Evolutionary conservation across 2,113 vertebrate genomes (phyloP), one percentile per base, ranked within the genome.

Genomic region (Sterrhoptilus dennistouni): DNA sequence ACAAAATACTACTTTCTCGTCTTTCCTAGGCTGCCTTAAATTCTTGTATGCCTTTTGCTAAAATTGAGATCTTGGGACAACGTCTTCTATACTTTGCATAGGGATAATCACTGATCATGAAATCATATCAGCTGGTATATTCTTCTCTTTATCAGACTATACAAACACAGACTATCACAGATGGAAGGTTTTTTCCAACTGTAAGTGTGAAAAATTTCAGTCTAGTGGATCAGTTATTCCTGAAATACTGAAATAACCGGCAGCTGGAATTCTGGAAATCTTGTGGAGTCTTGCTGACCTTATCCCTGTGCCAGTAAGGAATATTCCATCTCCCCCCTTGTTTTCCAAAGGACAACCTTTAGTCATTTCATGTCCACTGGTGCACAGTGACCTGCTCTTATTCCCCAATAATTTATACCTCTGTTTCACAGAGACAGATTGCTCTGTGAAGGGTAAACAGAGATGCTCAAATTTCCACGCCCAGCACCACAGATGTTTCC

Each of bases 401-500:
- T 22, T 77, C 85, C 83, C 77, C 59, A 38, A 1, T 9, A 42
- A 74, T 13, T 60, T 27, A 22, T 36, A 22, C 11, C 75, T 50
- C 56, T n/a, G 24, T 49, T 89, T 60, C 65, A 78, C 1, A 38
- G 1, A 77, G 93, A 71, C 14, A 1, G 50, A 52, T 38, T 64
- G 61, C 87, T 72, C 24, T 24, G 40, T 18, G 52, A 50, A 14
- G 60, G 2, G 31, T 40, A 49, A 84, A n/a, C 1, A 25, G 92
- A 90, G 70, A 82, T 11, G 72, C 36, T 36, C 60, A 31, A 2
- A 68, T 38, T 63, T 87, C 84, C 47, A 7, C 5, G 14, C 47
- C 12, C 72, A 20, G 87, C 27, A 50, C 54, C 89, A 75, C 94
- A 94, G 94, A 93, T 87, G 94, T 96, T 96, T 85, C 80, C 82